Percentiles rank a stretch among this genome's conserved stretches.
Evolutionary conservation across 2,888 invertebrate species (phyloP).

Genomic region (Parnassius mnemosyne): DNA sequence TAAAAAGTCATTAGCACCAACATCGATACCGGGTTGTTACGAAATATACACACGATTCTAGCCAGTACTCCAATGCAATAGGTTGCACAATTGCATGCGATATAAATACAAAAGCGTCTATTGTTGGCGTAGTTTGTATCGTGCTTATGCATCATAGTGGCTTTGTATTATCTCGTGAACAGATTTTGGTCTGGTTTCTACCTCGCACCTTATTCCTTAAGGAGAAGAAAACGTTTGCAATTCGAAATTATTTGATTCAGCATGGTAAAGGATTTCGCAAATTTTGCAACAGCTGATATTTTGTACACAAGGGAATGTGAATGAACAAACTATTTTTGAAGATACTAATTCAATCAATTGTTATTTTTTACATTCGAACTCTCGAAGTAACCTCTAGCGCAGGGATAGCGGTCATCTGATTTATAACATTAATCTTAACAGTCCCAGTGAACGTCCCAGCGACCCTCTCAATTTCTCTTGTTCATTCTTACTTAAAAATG

Average conservation of each 20-base stretch:
- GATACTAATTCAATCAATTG: too few species aligned
- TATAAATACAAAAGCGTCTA: background rate
- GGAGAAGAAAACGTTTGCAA: background rate
- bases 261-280: too few species aligned
- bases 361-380: too few species aligned
- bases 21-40: slow-evolving; percentile 1
- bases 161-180: slow-evolving; percentile 16
- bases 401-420: too few species aligned
- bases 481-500: too few species aligned
- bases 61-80: background rate
- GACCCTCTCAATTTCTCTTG: too few species aligned
- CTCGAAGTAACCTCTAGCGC: too few species aligned
- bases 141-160: slow-evolving; percentile 4
- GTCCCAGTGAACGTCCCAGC: too few species aligned
- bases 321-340: too few species aligned
- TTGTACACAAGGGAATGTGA: too few species aligned
- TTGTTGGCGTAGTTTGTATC: slow-evolving; percentile 6
- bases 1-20: slow-evolving; percentile 21
- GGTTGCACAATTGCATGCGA: background rate
- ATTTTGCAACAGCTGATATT: too few species aligned
- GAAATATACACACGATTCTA: slow-evolving; percentile 1
- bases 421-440: too few species aligned
- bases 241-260: background rate
- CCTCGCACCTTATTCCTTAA: slow-evolving; percentile 5
- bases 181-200: slow-evolving; percentile 6